Conservation (phyloP, 1,140 invertebrate genomes). For the Portunus trituberculatus region DNA sequence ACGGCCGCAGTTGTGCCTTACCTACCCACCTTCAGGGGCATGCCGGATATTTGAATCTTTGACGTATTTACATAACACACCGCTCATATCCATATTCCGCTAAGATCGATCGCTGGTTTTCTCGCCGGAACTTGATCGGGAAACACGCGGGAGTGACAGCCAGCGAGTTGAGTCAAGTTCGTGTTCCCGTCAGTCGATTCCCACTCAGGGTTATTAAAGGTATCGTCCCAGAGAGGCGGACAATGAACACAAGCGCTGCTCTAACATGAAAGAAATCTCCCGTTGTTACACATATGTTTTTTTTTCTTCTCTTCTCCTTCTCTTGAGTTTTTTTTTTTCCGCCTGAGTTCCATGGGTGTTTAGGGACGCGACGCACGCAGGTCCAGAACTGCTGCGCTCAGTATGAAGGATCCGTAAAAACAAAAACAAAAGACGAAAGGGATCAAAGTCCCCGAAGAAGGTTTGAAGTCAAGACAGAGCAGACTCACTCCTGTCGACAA, state of each 20-base stretch:
- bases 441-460: conserved; percentile 36
- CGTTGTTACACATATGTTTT: neutral
- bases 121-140: neutral
- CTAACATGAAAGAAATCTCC: conserved; percentile 12
- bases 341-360: conserved; percentile 13
- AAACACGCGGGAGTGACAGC: too few species aligned
- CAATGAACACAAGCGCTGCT: conserved; percentile 42
- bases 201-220: conserved; percentile 34
- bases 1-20: neutral
- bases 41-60: conserved; percentile 42
- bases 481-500: conserved; percentile 13
- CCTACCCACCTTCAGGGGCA: neutral
- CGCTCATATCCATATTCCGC: conserved; percentile 32
- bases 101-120: conserved; percentile 10
- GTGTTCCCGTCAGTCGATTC: neutral
- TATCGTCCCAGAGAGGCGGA: neutral
- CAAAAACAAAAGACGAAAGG: conserved; percentile 37
- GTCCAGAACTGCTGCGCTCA: conserved; percentile 35
- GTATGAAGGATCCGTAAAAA: conserved; percentile 38
- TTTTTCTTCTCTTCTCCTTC: conserved; percentile 25
- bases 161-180: neutral
- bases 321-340: conserved; percentile 15
- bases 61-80: conserved; percentile 36
- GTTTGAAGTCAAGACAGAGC: neutral
- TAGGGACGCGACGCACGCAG: neutral